A percentile compares a stretch with the other conserved stretches of the same genome.
phyloP scores from a whole-genome alignment of 2,797 vertebrate species.

The Oceanodroma leucorhoa region DNA sequence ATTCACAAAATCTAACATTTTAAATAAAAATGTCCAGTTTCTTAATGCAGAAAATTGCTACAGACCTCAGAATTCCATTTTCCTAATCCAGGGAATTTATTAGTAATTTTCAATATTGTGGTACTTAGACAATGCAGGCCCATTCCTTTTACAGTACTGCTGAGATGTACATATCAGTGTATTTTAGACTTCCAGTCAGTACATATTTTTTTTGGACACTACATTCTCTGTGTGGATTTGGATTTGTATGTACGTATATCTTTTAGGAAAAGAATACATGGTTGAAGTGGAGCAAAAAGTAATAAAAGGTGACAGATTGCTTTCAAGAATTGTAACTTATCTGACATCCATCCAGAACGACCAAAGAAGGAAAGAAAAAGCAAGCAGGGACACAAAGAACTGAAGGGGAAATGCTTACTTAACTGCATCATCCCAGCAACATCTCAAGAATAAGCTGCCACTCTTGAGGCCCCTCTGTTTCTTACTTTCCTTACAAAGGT shows the following conservation, averaged over 20 bases:
- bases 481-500: background rate
- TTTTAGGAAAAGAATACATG: background rate
- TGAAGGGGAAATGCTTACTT: background rate
- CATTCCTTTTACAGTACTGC: background rate
- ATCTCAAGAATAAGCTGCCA: background rate
- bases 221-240: background rate
- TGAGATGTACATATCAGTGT: background rate
- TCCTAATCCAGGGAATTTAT: background rate
- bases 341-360: background rate
- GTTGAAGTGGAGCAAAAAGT: background rate
- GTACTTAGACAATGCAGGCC: background rate
- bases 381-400: background rate
- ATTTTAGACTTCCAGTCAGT: background rate
- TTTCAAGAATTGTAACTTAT: background rate
- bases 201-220: background rate
- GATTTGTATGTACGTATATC: background rate
- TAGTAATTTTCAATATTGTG: background rate
- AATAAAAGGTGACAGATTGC: background rate
- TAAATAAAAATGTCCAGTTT: background rate
- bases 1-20: background rate
- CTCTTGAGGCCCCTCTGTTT: background rate
- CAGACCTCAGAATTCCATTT: background rate
- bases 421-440: background rate
- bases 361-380: background rate
- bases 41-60: background rate